Percentiles rank a stretch among this genome's conserved stretches.
Conservation (phyloP, 2,113 vertebrate genomes). For the Lasiurus borealis region DNA sequence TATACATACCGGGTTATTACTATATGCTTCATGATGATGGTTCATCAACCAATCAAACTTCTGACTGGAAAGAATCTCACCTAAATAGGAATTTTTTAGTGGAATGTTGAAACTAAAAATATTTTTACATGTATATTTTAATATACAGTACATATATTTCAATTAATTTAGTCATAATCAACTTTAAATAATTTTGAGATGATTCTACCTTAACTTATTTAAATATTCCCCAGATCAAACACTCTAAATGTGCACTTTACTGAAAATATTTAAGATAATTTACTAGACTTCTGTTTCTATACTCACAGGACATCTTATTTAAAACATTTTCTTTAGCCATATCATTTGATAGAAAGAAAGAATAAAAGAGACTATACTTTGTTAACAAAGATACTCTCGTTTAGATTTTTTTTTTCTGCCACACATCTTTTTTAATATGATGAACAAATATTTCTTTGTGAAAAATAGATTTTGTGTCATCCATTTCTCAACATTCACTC, state of each 20-base stretch:
- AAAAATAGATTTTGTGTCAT: background rate
- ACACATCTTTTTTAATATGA: background rate
- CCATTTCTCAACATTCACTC: background rate
- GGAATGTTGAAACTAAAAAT: background rate
- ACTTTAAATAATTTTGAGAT: background rate
- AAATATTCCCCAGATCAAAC: background rate
- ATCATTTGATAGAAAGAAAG: background rate
- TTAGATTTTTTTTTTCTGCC: background rate
- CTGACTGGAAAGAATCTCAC: background rate
- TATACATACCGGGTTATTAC: background rate
- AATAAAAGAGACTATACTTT: background rate
- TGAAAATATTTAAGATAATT: background rate
- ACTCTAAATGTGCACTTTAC: background rate
- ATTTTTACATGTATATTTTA: background rate
- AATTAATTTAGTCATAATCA: background rate
- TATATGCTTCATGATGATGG: background rate
- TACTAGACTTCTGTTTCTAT: background rate
- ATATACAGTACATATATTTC: background rate
- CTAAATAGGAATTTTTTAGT: background rate
- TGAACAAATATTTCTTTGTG: background rate
- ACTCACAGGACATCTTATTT: background rate
- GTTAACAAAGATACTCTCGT: background rate
- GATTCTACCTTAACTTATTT: background rate
- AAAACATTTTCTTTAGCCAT: background rate
- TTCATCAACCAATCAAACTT: constrained; percentile 9